Conservation (phyloP, 2,113 vertebrate genomes). For the Tachycineta bicolor region DNA sequence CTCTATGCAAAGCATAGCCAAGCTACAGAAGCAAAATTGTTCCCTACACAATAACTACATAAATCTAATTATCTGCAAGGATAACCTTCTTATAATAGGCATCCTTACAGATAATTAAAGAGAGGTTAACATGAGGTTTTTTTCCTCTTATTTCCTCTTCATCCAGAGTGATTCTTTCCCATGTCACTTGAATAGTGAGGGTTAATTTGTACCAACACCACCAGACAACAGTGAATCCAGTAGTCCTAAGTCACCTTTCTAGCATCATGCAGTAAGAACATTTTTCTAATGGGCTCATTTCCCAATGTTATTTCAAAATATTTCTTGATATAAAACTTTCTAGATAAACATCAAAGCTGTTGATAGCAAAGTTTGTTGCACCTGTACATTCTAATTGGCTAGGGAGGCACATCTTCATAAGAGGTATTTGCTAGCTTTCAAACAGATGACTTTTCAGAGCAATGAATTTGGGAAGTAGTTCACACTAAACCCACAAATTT, state of each 20-base stretch:
- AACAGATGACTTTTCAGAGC: constrained; percentile 5
- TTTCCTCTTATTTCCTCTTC: not conserved
- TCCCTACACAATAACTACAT: not conserved
- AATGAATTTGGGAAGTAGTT: not conserved
- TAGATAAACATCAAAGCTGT: constrained; percentile 15
- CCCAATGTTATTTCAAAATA: not conserved
- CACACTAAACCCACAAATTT: not conserved
- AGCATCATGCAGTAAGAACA: not conserved
- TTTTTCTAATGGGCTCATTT: not conserved
- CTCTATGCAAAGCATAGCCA: not conserved
- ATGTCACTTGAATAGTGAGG: not conserved
- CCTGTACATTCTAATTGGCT: constrained; percentile 25
- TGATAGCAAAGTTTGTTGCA: constrained; percentile 2
- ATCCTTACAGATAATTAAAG: not conserved
- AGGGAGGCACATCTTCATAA: not conserved
- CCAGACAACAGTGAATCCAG: not conserved
- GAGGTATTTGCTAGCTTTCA: not conserved
- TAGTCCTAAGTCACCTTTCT: not conserved
- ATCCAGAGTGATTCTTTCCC: not conserved
- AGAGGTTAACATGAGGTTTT: fast-evolving
- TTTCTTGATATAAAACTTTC: not conserved
- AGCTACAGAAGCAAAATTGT: not conserved
- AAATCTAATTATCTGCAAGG: constrained; percentile 21
- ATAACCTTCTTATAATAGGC: not conserved
- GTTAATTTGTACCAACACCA: not conserved